phyloP scores from a whole-genome alignment of 1,140 invertebrate species.

The Drosophila pandora region DNA sequence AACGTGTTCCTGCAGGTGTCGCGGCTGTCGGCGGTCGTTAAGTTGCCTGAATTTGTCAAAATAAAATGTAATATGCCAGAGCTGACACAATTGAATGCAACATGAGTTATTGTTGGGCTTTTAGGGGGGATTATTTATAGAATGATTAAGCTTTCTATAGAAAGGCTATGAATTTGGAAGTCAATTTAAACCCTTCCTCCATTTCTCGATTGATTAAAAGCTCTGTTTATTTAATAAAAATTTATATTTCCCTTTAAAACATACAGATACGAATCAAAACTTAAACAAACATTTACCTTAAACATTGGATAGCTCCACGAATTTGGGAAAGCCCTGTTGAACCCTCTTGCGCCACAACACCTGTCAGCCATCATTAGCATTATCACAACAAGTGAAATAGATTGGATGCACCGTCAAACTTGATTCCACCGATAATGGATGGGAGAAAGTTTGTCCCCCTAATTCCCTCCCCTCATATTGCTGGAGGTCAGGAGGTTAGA shows the following conservation, averaged over 20 bases:
- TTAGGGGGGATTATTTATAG: slow-evolving; percentile 9
- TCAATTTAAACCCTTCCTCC: not conserved
- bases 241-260: not conserved
- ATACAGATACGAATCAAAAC: not conserved
- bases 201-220: not conserved
- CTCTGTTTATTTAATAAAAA: not conserved
- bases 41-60: slow-evolving; percentile 68
- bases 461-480: not conserved
- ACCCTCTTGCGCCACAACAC: slow-evolving; percentile 10
- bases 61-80: slow-evolving; percentile 53
- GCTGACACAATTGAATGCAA: slow-evolving; percentile 44
- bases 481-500: not conserved
- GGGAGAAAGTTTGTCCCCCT: slow-evolving; percentile 20
- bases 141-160: not conserved
- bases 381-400: slow-evolving; percentile 6
- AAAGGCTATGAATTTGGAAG: no score
- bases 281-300: not conserved
- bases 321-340: not conserved
- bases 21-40: slow-evolving; percentile 62
- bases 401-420: slow-evolving; percentile 12
- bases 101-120: not conserved
- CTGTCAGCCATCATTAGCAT: slow-evolving; percentile 22
- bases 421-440: slow-evolving; percentile 10
- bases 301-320: no score
- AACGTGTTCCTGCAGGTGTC: slow-evolving; percentile 53